Conservation (phyloP, 2,113 vertebrate genomes). For the Centropus bengalensis region DNA sequence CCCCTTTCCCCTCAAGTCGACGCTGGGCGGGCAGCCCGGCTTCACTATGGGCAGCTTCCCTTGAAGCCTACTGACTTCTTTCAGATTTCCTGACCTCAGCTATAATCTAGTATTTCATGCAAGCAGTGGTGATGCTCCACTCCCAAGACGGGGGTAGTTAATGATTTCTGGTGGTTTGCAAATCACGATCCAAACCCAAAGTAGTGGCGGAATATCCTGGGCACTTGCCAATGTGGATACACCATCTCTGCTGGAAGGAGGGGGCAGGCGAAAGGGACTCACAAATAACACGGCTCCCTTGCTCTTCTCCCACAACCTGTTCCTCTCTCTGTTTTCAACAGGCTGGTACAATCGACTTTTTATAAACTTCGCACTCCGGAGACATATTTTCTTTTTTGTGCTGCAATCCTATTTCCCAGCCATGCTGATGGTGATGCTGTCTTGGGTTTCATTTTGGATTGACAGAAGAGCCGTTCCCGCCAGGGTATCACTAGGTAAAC, state of each 20-base stretch:
- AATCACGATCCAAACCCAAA: neutral
- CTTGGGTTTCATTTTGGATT: slow-evolving; percentile 96
- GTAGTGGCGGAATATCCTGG: neutral
- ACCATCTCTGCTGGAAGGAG: neutral
- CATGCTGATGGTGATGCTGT: slow-evolving; percentile 94
- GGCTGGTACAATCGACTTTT: slow-evolving; percentile 95
- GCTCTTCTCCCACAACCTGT: neutral
- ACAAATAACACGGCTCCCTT: neutral
- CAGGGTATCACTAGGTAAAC: slow-evolving; percentile 89
- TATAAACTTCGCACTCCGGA: slow-evolving; percentile 90
- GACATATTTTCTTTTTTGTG: slow-evolving; percentile 95
- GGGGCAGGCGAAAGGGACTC: neutral
- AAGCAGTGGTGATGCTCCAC: neutral
- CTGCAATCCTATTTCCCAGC: slow-evolving; percentile 94
- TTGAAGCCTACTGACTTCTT: neutral
- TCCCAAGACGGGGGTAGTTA: neutral
- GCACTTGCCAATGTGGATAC: neutral
- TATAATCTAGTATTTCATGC: neutral
- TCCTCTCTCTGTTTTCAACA: slow-evolving; percentile 51
- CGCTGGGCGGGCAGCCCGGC: rapidly evolving
- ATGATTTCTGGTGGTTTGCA: neutral
- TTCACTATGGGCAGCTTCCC: neutral
- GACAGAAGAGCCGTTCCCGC: slow-evolving; percentile 90
- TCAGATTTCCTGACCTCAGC: neutral
- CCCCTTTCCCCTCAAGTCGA: neutral